Conservation (phyloP, 1,140 invertebrate genomes). For the Drosophila ogumai region DNA sequence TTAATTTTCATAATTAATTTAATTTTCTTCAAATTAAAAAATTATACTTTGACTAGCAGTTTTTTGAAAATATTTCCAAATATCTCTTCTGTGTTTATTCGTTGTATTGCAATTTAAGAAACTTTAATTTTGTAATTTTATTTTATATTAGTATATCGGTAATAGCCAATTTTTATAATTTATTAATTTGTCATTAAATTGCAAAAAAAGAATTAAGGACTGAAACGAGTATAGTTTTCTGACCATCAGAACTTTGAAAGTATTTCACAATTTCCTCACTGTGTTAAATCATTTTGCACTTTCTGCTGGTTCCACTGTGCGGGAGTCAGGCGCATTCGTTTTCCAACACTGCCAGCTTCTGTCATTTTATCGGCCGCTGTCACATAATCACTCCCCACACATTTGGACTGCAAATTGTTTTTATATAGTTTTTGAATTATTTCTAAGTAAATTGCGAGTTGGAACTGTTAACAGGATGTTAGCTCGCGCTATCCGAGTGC, state of each 20-base stretch:
- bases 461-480: slow-evolving; percentile 51
- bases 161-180: too few relatives aligned
- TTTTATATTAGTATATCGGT: too few relatives aligned
- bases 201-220: background rate
- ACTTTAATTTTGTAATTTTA: too few relatives aligned
- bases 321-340: background rate
- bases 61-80: too few relatives aligned
- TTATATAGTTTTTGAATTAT: slow-evolving; percentile 39
- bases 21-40: too few relatives aligned
- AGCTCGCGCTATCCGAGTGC: slow-evolving; percentile 60
- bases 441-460: slow-evolving; percentile 40
- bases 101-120: too few relatives aligned
- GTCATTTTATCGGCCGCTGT: slow-evolving; percentile 66
- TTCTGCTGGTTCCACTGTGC: slow-evolving; percentile 14
- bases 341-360: slow-evolving; percentile 29
- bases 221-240: background rate
- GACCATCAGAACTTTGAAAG: background rate
- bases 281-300: background rate
- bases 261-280: slow-evolving; percentile 5
- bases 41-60: too few relatives aligned
- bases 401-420: slow-evolving; percentile 46
- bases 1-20: too few relatives aligned
- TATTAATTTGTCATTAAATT: too few relatives aligned
- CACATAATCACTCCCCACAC: slow-evolving; percentile 72
- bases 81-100: too few relatives aligned